phyloP scores from a whole-genome alignment of 2,888 invertebrate genomes.

The Dexiosoma caninum region DNA sequence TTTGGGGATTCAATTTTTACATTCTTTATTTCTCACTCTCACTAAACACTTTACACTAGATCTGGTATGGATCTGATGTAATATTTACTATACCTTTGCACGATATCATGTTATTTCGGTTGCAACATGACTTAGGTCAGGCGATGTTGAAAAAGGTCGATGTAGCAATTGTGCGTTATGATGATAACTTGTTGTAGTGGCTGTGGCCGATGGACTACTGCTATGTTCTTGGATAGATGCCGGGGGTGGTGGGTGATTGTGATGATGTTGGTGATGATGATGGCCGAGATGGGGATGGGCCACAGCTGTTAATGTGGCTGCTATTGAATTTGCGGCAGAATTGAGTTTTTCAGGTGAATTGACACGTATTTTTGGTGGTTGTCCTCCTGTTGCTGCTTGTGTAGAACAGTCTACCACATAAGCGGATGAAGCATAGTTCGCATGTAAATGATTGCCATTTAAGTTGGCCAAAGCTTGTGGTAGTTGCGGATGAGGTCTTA shows the following conservation, averaged over 20 bases:
- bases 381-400: conserved; percentile 67
- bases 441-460: conserved; percentile 72
- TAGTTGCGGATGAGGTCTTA: conserved; percentile 77
- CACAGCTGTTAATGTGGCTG: conserved; percentile 65
- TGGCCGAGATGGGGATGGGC: conserved; percentile 69
- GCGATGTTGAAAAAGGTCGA: conserved; percentile 77
- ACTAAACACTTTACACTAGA: not conserved
- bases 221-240: conserved; percentile 67
- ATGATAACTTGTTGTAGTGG: conserved; percentile 56
- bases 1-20: conserved; percentile 8
- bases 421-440: conserved; percentile 71
- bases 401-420: conserved; percentile 63
- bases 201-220: conserved; percentile 60
- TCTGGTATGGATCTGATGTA: not conserved
- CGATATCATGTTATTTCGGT: conserved; percentile 76
- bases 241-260: conserved; percentile 66
- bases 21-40: conserved; percentile 17
- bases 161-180: conserved; percentile 71
- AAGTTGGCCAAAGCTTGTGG: conserved; percentile 73
- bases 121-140: conserved; percentile 71
- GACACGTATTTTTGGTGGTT: conserved; percentile 76
- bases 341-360: conserved; percentile 78
- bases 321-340: conserved; percentile 71
- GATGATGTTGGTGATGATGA: conserved; percentile 71
- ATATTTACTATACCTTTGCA: conserved; percentile 39